phyloP scores from a whole-genome alignment of 2,113 vertebrate genomes.

The Chaenogobius annularis region DNA sequence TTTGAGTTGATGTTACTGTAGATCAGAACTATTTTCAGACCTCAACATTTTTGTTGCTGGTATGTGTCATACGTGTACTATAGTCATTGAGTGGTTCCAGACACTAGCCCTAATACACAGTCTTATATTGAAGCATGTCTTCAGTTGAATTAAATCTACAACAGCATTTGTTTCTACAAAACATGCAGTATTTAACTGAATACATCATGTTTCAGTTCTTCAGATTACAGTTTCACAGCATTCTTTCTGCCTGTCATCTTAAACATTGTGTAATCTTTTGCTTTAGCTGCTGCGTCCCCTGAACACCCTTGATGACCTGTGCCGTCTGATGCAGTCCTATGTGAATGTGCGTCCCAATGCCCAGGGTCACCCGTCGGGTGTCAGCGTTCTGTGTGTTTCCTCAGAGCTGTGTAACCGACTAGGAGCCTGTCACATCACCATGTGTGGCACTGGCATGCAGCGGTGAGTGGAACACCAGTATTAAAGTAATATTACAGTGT shows the following conservation, averaged over 20 bases:
- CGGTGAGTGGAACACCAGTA: constrained; percentile 76
- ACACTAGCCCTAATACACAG: not conserved
- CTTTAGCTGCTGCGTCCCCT: constrained; percentile 92
- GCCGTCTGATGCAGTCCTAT: constrained; percentile 91
- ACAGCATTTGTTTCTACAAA: not conserved
- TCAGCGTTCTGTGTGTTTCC: constrained; percentile 87
- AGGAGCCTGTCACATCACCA: constrained; percentile 91
- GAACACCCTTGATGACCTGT: constrained; percentile 96
- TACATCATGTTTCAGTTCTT: not conserved
- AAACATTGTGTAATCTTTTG: not conserved
- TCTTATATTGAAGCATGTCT: not conserved
- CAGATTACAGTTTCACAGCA: not conserved
- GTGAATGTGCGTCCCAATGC: constrained; percentile 74
- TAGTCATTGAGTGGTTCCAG: not conserved
- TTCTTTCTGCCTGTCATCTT: not conserved
- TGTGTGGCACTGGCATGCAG: constrained; percentile 96
- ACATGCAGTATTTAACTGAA: not conserved
- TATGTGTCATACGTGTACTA: not conserved
- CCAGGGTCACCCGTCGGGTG: constrained; percentile 77
- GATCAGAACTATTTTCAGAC: not conserved
- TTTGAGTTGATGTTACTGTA: not conserved
- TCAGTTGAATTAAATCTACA: constrained; percentile 1
- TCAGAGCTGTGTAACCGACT: constrained; percentile 95
- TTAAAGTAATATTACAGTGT: not conserved
- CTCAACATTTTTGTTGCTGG: not conserved